Evolutionary conservation across 2,888 invertebrate species (phyloP).

Genomic region (Mythimna pallens): DNA sequence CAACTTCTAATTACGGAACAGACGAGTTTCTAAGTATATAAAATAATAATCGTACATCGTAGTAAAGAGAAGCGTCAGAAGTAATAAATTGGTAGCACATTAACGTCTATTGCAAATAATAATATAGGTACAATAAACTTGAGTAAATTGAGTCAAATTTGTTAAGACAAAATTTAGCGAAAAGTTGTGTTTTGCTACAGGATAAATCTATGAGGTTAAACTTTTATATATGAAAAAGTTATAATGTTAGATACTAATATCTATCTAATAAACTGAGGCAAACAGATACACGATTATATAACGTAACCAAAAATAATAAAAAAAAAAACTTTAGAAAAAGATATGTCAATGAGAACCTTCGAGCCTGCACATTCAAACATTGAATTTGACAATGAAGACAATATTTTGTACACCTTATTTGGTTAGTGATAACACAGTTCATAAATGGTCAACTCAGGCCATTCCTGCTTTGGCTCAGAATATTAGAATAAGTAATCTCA

Average conservation of each 20-base stretch:
- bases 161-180: conserved; percentile 20
- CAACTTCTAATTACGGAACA: conserved; percentile 17
- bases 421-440: conserved; percentile 1
- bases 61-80: neutral
- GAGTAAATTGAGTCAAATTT: conserved; percentile 47
- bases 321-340: neutral
- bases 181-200: conserved; percentile 39
- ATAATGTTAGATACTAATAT: conserved; percentile 16
- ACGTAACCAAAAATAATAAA: neutral
- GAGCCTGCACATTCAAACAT: neutral
- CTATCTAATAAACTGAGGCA: conserved; percentile 6
- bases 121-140: conserved; percentile 40
- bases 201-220: conserved; percentile 30
- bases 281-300: neutral
- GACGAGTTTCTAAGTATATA: neutral
- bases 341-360: neutral
- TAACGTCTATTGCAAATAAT: conserved; percentile 27
- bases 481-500: conserved; percentile 9
- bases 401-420: neutral
- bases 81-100: conserved; percentile 30
- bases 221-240: conserved; percentile 46
- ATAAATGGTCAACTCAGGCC: conserved; percentile 12
- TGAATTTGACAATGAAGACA: neutral
- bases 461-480: conserved; percentile 1
- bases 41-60: conserved; percentile 19